Percentiles rank a stretch among this genome's conserved stretches.
Conservation (phyloP, 2,113 vertebrate species). For the Malurus melanocephalus region DNA sequence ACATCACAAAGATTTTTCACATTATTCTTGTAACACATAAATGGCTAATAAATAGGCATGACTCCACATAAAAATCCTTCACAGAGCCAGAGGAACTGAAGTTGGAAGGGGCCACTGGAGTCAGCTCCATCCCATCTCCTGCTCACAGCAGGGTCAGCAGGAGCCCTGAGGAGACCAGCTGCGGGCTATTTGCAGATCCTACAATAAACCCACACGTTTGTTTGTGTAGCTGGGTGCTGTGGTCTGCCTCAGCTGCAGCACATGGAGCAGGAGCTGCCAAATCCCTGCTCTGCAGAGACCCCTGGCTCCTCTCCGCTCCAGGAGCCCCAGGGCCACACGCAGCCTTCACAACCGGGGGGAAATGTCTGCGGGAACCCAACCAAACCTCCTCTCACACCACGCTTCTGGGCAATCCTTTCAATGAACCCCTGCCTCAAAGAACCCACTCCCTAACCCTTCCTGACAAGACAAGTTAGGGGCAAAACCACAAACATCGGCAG, state of each 20-base stretch:
- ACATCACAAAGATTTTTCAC: background rate
- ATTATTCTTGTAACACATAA: background rate
- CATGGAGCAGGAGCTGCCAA: background rate
- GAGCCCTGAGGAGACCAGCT: background rate
- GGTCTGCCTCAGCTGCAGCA: background rate
- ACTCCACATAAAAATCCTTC: background rate
- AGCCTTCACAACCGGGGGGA: background rate
- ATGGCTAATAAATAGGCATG: fast-evolving
- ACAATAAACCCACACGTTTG: background rate
- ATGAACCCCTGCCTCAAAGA: background rate
- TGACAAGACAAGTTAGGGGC: background rate
- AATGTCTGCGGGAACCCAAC: background rate
- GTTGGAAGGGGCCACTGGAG: background rate
- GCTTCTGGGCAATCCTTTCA: fast-evolving
- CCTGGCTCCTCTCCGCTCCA: fast-evolving
- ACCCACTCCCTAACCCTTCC: background rate
- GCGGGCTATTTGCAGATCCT: background rate
- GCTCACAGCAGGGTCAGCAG: background rate
- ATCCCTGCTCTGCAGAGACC: background rate
- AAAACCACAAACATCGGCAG: background rate
- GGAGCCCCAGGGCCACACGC: fast-evolving
- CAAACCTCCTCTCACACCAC: background rate
- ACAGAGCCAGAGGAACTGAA: background rate
- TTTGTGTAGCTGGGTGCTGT: background rate
- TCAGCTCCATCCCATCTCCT: background rate